Conservation (phyloP, 1,140 invertebrate species). For the Drosophila parvula region DNA sequence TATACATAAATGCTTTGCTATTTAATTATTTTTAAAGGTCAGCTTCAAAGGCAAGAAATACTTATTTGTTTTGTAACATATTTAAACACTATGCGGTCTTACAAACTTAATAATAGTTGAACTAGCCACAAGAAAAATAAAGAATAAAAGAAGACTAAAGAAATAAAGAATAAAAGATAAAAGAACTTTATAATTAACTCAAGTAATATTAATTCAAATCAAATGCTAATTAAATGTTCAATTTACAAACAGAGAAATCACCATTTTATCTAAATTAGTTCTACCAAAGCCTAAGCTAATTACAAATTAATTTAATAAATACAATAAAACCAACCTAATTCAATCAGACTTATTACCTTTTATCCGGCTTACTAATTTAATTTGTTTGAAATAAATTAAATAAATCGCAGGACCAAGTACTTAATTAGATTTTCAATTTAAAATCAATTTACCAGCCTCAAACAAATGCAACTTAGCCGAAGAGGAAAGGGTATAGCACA, state of each 20-base stretch:
- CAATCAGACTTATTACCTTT: not conserved
- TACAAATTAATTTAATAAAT: constrained; percentile 1
- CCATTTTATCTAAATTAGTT: not conserved
- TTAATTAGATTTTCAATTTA: constrained; percentile 11
- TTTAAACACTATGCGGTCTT: no score
- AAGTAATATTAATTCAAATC: not conserved
- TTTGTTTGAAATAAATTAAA: constrained; percentile 8
- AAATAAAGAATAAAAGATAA: no score
- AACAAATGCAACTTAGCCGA: not conserved
- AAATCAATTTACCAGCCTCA: not conserved
- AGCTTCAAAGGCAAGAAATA: no score
- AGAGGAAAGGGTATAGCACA: constrained; percentile 25
- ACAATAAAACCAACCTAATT: not conserved
- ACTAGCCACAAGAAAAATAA: no score
- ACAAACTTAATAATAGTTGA: no score
- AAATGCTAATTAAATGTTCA: not conserved
- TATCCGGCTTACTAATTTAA: not conserved
- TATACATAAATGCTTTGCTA: no score
- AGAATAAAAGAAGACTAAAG: no score
- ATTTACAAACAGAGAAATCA: not conserved
- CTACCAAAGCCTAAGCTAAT: not conserved
- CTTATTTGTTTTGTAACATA: no score
- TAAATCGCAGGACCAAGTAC: not conserved
- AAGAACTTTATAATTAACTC: not conserved
- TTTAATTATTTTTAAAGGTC: no score